Evolutionary conservation across 2,888 invertebrate species (phyloP), one percentile per base, ranked within the genome.

Genomic region (Tromatobia lineatoria): DNA sequence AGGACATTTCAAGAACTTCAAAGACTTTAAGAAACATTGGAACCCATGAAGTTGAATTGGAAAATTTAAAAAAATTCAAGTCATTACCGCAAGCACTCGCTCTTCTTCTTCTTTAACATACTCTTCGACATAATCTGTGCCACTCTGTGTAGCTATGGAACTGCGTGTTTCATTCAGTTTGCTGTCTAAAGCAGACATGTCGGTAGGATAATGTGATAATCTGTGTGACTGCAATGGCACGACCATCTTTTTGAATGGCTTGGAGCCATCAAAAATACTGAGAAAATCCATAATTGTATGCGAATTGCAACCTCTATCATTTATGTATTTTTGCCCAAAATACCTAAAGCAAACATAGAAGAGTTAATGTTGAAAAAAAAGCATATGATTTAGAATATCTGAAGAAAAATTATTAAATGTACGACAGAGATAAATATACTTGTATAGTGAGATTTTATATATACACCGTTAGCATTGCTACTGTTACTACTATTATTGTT

Each of bases 41-140:
- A n/a, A n/a, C n/a, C n/a, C n/a, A 29, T 29, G 4, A 29, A 29
- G 4, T 29, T 3, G 29, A 29, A 29, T 29, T 3, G 29, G 2
- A 3, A 3, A 29, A 29, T 3, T 29, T 29, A 3, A 29, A 29
- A 29, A 29, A 29, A 3, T 29, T 29, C 29, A 29, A 29, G 29
- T 29, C 29, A 2, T 29, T 4, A 93, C 93, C 88, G 88, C 84
- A 4, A 92, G 64, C 42, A 92, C 76, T 54, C 88, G 85, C 52
- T 84, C 52, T 61, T 93, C 91, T 57, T 93, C 93, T 85, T 91
- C 88, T 54, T 89, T 79, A 0, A 92, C 83, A 82, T 92, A 93
- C 73, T 92, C 83, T 23, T 89, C 69, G 13, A 85, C 90, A 77
- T 94, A 94, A 18, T 90, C 89, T 0, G 87, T 91, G n/a, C 92